Conservation (phyloP, 2,797 vertebrate species). For the Agapornis canus region DNA sequence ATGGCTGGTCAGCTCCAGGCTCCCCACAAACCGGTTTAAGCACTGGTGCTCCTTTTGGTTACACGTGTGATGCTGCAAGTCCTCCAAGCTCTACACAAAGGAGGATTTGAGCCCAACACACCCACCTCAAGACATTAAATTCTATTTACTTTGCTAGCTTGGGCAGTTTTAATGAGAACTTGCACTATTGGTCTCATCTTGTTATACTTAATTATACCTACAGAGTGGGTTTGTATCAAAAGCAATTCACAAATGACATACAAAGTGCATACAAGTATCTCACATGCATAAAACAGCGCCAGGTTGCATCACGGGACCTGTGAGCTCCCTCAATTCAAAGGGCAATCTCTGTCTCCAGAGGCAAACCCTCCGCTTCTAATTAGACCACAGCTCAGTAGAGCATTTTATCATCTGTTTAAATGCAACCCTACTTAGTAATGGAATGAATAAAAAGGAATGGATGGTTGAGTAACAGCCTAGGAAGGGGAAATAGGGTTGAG, state of each 20-base stretch:
- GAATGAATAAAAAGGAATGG: constrained; percentile 42
- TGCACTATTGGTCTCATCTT: neutral
- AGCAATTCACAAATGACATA: neutral
- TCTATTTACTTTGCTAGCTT: neutral
- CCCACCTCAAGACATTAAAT: neutral
- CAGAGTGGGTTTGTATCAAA: neutral
- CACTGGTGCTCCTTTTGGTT: neutral
- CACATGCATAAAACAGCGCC: neutral
- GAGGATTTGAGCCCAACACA: neutral
- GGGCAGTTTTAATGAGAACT: neutral
- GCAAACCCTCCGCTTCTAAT: constrained; percentile 46
- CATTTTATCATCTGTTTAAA: constrained; percentile 62
- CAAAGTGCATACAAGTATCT: neutral
- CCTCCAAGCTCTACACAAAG: neutral
- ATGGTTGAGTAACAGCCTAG: neutral
- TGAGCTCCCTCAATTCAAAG: neutral
- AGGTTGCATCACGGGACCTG: neutral
- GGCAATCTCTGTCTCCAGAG: constrained; percentile 23
- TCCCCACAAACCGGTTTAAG: neutral
- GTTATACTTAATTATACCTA: neutral
- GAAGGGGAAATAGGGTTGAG: neutral
- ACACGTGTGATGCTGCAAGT: neutral
- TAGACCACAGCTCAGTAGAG: constrained; percentile 52
- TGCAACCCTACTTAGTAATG: constrained; percentile 44
- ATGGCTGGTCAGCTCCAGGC: neutral